These are phyloP conservation scores for Neria commutata DNA, from an alignment of 2,888 invertebrate species.

Conservation along the genomic window DNA sequence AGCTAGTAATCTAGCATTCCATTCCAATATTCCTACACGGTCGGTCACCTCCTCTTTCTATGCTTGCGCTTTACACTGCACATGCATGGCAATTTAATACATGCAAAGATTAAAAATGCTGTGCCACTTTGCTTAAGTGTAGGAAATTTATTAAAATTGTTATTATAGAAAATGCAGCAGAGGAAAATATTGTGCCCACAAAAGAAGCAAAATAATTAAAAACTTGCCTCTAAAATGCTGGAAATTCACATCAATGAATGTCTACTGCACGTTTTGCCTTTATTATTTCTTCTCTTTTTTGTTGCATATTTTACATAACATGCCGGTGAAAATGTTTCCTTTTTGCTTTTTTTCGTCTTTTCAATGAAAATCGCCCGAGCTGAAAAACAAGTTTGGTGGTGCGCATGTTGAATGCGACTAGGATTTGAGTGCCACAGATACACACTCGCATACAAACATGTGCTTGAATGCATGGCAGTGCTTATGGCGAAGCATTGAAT, in stretches of 20 bases:
- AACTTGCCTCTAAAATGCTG: conserved; percentile 55
- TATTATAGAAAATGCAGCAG: neutral
- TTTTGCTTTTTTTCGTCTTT: neutral
- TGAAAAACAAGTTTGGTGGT: neutral
- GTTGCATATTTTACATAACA: no score
- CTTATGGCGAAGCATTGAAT: neutral
- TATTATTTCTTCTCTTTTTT: neutral
- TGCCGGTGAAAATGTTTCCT: neutral
- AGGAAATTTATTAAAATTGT: conserved; percentile 46
- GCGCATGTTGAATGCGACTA: neutral
- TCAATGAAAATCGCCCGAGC: neutral
- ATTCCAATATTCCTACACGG: no score
- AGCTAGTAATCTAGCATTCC: no score
- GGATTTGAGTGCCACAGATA: neutral
- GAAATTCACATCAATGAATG: conserved; percentile 51
- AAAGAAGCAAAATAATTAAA: conserved; percentile 45
- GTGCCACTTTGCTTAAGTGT: conserved; percentile 49
- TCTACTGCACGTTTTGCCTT: neutral
- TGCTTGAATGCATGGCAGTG: neutral
- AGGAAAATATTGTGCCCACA: neutral
- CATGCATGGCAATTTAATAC: conserved; percentile 27
- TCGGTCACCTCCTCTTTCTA: neutral
- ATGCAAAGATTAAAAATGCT: conserved; percentile 51
- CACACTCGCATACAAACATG: neutral
- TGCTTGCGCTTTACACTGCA: no score